Conservation (phyloP, 2,113 vertebrate genomes). For the Charadrius vociferus region DNA sequence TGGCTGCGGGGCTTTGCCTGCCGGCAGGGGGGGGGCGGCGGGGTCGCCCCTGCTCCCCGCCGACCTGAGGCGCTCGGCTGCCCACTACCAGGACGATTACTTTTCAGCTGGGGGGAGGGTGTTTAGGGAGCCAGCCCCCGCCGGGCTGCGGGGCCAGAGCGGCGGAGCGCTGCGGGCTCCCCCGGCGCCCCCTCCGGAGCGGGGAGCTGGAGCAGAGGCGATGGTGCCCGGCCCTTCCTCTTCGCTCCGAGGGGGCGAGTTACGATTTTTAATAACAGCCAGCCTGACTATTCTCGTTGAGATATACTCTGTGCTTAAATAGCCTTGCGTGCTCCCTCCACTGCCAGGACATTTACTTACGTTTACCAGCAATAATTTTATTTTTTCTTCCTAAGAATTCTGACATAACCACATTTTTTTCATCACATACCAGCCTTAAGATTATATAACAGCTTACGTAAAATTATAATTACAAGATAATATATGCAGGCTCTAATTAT, state of each 20-base stretch:
- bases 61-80: too few species aligned
- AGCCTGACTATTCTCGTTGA: constrained; percentile 26
- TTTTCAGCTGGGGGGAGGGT: not conserved
- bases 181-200: not conserved
- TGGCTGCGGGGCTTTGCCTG: too few species aligned
- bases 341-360: constrained; percentile 13
- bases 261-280: constrained; percentile 63
- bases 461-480: constrained; percentile 40
- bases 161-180: not conserved
- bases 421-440: constrained; percentile 27
- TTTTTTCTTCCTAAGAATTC: constrained; percentile 56
- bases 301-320: not conserved
- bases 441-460: constrained; percentile 48
- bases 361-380: constrained; percentile 21
- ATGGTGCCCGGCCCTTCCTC: constrained; percentile 14
- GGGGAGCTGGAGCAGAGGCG: not conserved
- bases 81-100: not conserved
- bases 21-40: too few species aligned
- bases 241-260: constrained; percentile 49
- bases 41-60: too few species aligned
- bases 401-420: constrained; percentile 13
- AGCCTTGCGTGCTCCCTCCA: constrained; percentile 4
- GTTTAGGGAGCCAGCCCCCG: not conserved
- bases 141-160: not conserved
- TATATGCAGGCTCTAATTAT: constrained; percentile 33